A percentile compares a stretch with the other conserved stretches of the same genome.
phyloP scores from a whole-genome alignment of 2,888 invertebrate species.

The Omphaloscelis lunosa region DNA sequence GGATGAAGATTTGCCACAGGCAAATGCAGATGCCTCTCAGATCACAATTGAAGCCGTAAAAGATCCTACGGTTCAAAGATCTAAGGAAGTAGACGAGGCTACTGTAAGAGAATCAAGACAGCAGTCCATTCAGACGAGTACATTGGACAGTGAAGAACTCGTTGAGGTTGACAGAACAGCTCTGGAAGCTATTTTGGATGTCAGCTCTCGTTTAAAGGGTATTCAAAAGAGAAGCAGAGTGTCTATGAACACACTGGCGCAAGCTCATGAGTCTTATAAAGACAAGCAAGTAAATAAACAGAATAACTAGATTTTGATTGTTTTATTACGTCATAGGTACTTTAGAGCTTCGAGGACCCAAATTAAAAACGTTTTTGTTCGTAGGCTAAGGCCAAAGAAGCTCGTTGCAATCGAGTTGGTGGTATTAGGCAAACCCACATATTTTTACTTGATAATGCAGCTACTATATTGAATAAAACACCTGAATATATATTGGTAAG shows the following conservation, averaged over 20 bases:
- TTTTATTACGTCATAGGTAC: constrained; percentile 69
- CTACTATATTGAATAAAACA: constrained; percentile 89
- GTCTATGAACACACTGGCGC: constrained; percentile 84
- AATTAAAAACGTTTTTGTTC: constrained; percentile 67
- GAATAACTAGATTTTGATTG: constrained; percentile 63
- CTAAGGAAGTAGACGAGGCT: constrained; percentile 72
- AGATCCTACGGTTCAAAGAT: constrained; percentile 15
- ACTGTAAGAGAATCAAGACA: constrained; percentile 64
- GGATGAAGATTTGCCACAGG: constrained; percentile 24
- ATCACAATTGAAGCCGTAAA: background rate
- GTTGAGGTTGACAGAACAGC: constrained; percentile 84
- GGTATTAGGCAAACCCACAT: constrained; percentile 89
- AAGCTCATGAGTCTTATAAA: constrained; percentile 87
- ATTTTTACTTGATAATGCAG: constrained; percentile 93
- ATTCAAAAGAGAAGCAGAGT: constrained; percentile 84
- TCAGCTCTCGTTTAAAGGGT: constrained; percentile 81
- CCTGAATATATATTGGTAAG: constrained; percentile 90
- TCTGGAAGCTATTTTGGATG: constrained; percentile 85
- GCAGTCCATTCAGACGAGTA: constrained; percentile 56
- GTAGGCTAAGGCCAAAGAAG: constrained; percentile 92
- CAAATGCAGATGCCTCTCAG: constrained; percentile 4
- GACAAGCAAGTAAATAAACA: constrained; percentile 88
- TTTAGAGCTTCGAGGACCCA: constrained; percentile 17
- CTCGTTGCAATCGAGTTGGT: constrained; percentile 88
- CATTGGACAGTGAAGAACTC: constrained; percentile 55